These are phyloP conservation scores for Pammene aurita DNA, from an alignment of 2,888 invertebrate species.

Conservation along the genomic window DNA sequence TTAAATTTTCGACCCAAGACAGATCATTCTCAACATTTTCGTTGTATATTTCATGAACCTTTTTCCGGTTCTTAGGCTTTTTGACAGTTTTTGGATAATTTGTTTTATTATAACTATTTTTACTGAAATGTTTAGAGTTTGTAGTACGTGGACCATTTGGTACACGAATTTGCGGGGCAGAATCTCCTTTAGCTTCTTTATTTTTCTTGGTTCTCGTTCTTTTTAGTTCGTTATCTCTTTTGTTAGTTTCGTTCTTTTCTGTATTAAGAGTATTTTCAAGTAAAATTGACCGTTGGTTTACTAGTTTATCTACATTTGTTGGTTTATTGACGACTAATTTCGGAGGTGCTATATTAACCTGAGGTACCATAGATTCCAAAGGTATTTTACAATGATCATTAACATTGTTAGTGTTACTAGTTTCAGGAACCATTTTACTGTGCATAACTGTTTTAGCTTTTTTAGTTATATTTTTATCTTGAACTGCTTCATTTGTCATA, in stretches of 20 bases:
- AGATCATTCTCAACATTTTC: conserved; percentile 50
- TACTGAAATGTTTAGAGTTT: background rate
- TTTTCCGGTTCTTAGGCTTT: conserved; percentile 9
- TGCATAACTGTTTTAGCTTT: conserved; percentile 4
- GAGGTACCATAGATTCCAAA: background rate
- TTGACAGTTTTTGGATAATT: conserved; percentile 1
- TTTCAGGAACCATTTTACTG: conserved; percentile 25
- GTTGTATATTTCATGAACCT: conserved; percentile 23
- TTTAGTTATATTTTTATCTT: background rate
- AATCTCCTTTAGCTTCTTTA: background rate
- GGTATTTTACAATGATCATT: conserved; percentile 10
- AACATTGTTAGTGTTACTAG: background rate
- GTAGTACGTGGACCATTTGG: background rate
- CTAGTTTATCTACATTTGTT: background rate
- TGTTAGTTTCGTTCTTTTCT: background rate
- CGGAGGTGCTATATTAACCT: background rate
- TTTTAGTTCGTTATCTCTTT: background rate
- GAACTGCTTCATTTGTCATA: background rate
- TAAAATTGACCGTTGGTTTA: background rate
- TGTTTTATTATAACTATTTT: background rate
- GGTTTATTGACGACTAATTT: background rate
- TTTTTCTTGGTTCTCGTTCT: conserved; percentile 8
- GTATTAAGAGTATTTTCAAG: background rate
- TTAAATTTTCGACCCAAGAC: conserved; percentile 68
- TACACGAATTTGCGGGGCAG: background rate